Base-by-base conservation (phyloP, 2,113 vertebrate genomes). In the Rostratula benghalensis region DNA sequence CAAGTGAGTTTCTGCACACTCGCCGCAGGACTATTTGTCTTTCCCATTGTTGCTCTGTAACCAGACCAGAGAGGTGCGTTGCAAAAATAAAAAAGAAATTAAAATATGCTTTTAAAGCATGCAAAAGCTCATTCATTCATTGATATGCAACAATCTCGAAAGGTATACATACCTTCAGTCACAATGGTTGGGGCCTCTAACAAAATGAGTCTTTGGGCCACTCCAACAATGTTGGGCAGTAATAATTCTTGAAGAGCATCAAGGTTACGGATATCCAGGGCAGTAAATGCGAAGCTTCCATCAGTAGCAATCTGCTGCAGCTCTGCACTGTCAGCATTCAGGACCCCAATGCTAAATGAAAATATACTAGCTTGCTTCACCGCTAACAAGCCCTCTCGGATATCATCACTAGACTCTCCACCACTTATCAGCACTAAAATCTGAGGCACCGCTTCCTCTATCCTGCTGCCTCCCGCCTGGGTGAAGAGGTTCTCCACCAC, bases 101-200 rank as follows among this genome's bases (percentile, higher is more conserved):
- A 24, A 41, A 64, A 37, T 14, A 33, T 11, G 16, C 41, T 81
- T 20, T n/a, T 22, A 87, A 91, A 82, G 30, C 1, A 9, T 87
- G 48, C 89, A 95, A 57, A 92, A 81, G 16, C 87, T 94, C 94
- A n/a, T 37, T 46, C 76, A 93, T 93, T 93, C 81, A 93, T 43
- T 0, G 22, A 76, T 19, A 97, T 56, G 83, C 83, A 96, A 94
- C 41, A 30, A 92, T 97, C 75, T 48, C 95, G 95, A 97, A 96
- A 95, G 90, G 64, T 81, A 97, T 99, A 99, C 99, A 97, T 99
- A 99, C 99, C 99, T 99, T 99, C 98, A 74, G 98, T 98, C 97
- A 99, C 96, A 97, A 98, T 97, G 98, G 97, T 99, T 97, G 98
- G 98, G 93, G 97, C 97, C 76, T 99, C 97, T 98, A 99, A 92